These are phyloP conservation scores for Itoplectis maculator DNA, from an alignment of 2,888 invertebrate genomes.

Conservation along the genomic window DNA sequence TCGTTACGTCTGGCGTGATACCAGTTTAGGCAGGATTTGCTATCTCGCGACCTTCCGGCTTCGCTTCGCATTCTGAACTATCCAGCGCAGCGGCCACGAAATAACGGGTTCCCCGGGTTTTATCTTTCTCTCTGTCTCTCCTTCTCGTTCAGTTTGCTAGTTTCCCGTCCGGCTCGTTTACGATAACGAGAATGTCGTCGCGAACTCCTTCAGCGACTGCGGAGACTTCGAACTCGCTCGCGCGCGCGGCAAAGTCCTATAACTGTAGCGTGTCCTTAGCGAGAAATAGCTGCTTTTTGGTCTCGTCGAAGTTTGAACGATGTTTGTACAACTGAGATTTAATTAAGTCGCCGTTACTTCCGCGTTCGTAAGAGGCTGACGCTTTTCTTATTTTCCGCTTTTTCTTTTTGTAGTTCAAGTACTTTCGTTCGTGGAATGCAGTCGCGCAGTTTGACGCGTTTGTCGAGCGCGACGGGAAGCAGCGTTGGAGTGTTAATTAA, in stretches of 20 bases:
- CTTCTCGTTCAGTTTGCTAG: conserved; percentile 23
- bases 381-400: too few species aligned
- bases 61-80: conserved; percentile 26
- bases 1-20: conserved; percentile 49
- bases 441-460: background rate
- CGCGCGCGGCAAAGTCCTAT: background rate
- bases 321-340: conserved; percentile 15
- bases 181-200: conserved; percentile 62
- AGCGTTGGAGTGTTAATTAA: background rate
- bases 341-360: conserved; percentile 1
- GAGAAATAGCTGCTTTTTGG: conserved; percentile 13
- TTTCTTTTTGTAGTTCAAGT: background rate
- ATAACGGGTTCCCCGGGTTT: background rate
- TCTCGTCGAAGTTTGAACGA: conserved; percentile 7
- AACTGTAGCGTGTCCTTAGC: background rate
- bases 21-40: conserved; percentile 12
- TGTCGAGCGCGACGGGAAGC: background rate
- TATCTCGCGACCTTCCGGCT: conserved; percentile 29
- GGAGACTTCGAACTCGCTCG: conserved; percentile 25
- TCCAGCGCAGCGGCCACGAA: background rate
- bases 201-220: conserved; percentile 49
- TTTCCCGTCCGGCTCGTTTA: conserved; percentile 57
- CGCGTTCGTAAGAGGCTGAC: background rate
- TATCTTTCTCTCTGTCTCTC: too few species aligned
- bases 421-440: background rate